phyloP scores from a whole-genome alignment of 2,797 vertebrate genomes.

The Sebastes flavidus region DNA sequence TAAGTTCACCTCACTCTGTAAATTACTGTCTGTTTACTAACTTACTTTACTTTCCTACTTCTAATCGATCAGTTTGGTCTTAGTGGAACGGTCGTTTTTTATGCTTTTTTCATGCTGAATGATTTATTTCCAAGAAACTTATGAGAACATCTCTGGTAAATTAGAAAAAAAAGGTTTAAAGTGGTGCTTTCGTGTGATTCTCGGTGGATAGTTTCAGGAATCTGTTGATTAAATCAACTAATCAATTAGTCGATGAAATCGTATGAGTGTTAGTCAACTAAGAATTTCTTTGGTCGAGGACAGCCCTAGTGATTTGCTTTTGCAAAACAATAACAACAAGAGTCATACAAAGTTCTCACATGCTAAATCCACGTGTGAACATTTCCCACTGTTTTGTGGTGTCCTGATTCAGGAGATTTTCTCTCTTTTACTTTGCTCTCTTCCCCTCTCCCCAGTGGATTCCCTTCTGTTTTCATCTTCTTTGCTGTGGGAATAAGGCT shows the following conservation, averaged over 20 bases:
- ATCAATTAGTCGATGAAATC: too few relatives aligned
- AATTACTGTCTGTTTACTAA: not conserved
- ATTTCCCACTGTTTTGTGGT: slow-evolving; percentile 28
- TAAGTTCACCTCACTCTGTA: not conserved
- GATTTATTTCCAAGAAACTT: too few relatives aligned
- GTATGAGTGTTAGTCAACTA: not conserved
- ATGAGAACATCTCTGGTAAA: too few relatives aligned
- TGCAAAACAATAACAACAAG: not conserved
- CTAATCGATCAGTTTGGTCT: not conserved
- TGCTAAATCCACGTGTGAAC: slow-evolving; percentile 32
- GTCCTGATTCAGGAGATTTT: slow-evolving; percentile 63
- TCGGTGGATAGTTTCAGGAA: too few relatives aligned
- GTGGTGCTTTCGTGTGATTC: too few relatives aligned
- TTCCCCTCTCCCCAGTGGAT: slow-evolving; percentile 46
- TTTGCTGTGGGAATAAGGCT: slow-evolving; percentile 76
- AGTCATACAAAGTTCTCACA: slow-evolving; percentile 20
- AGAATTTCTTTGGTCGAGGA: not conserved
- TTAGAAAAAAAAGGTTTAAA: too few relatives aligned
- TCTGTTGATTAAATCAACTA: too few relatives aligned
- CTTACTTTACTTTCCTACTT: not conserved
- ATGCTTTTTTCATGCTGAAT: too few relatives aligned
- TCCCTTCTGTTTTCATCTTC: slow-evolving; percentile 64
- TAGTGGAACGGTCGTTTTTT: not conserved
- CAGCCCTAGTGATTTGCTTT: not conserved
- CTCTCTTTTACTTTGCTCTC: slow-evolving; percentile 41